These are phyloP conservation scores for Lepidochrysops patricia DNA, from an alignment of 2,888 invertebrate species.

Conservation along the genomic window DNA sequence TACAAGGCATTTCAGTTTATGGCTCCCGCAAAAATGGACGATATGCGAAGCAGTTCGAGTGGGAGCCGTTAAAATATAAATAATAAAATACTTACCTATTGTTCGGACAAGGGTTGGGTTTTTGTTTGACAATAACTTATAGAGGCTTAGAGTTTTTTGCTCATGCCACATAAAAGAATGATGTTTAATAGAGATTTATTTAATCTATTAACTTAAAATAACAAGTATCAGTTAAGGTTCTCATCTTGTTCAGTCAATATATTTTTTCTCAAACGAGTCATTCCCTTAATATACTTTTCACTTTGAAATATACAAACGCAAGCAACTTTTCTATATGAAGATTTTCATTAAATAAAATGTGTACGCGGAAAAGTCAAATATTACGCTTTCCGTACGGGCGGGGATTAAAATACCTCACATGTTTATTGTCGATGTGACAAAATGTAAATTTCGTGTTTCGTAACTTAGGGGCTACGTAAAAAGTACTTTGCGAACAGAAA, in stretches of 20 bases:
- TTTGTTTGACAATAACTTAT: background rate
- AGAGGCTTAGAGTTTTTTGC: background rate
- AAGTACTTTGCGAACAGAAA: background rate
- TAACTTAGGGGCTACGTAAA: background rate
- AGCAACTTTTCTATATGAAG: background rate
- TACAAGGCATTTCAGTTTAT: background rate
- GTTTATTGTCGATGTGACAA: conserved; percentile 6
- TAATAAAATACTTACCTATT: background rate
- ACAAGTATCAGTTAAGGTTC: too few species aligned
- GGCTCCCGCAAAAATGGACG: background rate
- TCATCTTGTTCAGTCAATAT: too few species aligned
- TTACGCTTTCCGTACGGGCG: background rate
- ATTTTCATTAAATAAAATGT: conserved; percentile 3
- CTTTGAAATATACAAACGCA: background rate
- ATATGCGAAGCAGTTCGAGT: background rate
- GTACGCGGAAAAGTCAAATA: conserved; percentile 2
- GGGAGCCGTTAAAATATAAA: background rate
- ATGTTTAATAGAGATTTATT: too few species aligned
- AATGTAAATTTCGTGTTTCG: conserved; percentile 2
- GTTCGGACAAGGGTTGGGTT: background rate
- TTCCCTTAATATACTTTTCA: background rate
- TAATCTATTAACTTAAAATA: too few species aligned
- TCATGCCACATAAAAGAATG: background rate
- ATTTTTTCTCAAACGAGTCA: background rate
- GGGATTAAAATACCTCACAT: background rate